Conservation (phyloP, 2,888 invertebrate genomes). For the Pseudeuparius sepicola region DNA sequence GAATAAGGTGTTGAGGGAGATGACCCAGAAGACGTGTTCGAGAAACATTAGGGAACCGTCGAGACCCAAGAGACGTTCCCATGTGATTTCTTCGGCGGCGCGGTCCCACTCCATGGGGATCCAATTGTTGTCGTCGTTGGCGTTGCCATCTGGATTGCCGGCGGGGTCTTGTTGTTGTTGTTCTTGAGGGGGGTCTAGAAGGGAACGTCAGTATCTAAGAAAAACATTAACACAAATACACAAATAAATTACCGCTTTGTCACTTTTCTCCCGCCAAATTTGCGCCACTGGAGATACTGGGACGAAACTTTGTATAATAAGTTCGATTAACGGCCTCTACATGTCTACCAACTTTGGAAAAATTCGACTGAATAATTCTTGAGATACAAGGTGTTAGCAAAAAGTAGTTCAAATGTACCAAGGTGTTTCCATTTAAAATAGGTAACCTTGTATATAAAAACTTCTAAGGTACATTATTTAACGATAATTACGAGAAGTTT, state of each 20-base stretch:
- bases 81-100: constrained; percentile 94
- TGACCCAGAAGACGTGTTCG: constrained; percentile 99
- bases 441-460: too few relatives aligned
- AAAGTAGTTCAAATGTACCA: too few relatives aligned
- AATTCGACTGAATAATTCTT: too few relatives aligned
- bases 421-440: too few relatives aligned
- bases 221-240: constrained; percentile 3
- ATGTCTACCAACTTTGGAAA: too few relatives aligned
- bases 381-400: too few relatives aligned
- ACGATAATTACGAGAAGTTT: too few relatives aligned
- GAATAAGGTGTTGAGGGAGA: constrained; percentile 92
- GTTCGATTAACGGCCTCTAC: too few relatives aligned
- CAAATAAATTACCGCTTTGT: background rate
- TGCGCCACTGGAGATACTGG: too few relatives aligned
- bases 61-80: constrained; percentile 91
- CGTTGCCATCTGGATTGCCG: constrained; percentile 48
- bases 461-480: too few relatives aligned
- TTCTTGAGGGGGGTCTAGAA: constrained; percentile 28
- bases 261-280: too few relatives aligned
- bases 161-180: constrained; percentile 29
- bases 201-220: constrained; percentile 17
- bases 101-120: constrained; percentile 99
- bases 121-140: constrained; percentile 82
- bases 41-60: constrained; percentile 95
- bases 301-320: too few relatives aligned